Base-by-base conservation (phyloP, 2,113 vertebrate species). In the Aleadryas rufinucha region DNA sequence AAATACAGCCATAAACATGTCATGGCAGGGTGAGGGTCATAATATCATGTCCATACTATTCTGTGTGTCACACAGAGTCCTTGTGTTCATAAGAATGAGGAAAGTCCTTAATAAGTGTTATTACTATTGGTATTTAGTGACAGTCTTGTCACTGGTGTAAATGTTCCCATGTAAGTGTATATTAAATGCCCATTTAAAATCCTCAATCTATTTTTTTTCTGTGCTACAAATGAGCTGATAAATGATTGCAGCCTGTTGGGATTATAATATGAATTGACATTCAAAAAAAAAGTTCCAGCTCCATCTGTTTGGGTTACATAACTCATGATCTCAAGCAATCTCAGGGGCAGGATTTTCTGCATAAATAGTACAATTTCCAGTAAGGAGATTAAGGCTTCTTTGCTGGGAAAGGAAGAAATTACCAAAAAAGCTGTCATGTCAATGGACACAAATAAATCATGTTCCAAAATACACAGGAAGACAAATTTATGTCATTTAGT, bases 281-380 rank as follows among this genome's bases (percentile, higher is more conserved):
- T 81, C 1, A 24, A 93, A 84, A 80, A 54, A 85, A 96, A 79
- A 81, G 75, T 84, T 89, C 71, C 31, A 89, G 60, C 68, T 87
- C 97, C 98, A 98, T 98, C 97, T 98, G 98, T 97, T 97, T 93
- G 77, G 63, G 53, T 98, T 98, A 98, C 21, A 42, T 98, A 98
- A 98, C 89, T 84, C 28, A 8, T 94, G 94, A 97, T 96, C 96
- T 96, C 95, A 96, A 98, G 96, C 95, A 94, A 96, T 98, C 95
- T 97, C 93, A 93, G 94, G 59, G 41, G 61, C 79, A 89, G 97
- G 97, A 97, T 98, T 98, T 98, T 92, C 93, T 97, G 91, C 96
- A 95, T 83, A 97, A 97, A 98, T 95, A 96, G 96, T 96, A 96
- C 94, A 95, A 95, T 97, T 98, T 98, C 96, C 97, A 97, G 96